phyloP scores from a whole-genome alignment of 2,888 invertebrate species.

The Entomobrya multifasciata region DNA sequence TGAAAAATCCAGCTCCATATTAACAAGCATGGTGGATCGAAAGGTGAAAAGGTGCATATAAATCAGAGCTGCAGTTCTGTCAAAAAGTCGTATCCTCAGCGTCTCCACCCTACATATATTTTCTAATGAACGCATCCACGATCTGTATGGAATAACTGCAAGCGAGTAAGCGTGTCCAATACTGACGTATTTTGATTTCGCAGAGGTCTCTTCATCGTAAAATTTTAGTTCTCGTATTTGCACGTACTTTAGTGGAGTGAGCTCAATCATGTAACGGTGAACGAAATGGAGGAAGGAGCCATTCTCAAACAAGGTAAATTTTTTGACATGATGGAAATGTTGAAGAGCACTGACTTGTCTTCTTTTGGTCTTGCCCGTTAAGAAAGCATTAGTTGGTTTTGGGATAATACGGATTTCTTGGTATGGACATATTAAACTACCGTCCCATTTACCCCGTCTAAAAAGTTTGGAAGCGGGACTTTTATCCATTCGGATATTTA shows the following conservation, averaged over 20 bases:
- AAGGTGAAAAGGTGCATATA: constrained; percentile 60
- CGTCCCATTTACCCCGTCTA: constrained; percentile 56
- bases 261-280: constrained; percentile 53
- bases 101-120: constrained; percentile 42
- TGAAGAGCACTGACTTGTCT: constrained; percentile 29
- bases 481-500: constrained; percentile 54
- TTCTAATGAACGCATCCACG: constrained; percentile 38
- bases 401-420: constrained; percentile 60
- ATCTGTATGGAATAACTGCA: background rate
- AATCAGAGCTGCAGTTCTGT: constrained; percentile 33
- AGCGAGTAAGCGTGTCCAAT: constrained; percentile 8
- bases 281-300: constrained; percentile 62
- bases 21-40: constrained; percentile 17
- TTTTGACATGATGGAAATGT: constrained; percentile 45
- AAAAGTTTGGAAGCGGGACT: constrained; percentile 37
- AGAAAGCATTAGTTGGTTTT: constrained; percentile 27
- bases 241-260: constrained; percentile 35
- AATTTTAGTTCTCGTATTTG: constrained; percentile 45
- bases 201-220: constrained; percentile 4
- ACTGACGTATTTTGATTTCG: background rate
- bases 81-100: constrained; percentile 49
- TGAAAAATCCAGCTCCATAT: constrained; percentile 54
- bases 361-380: background rate
- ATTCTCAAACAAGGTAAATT: constrained; percentile 58
- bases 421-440: constrained; percentile 17